A percentile compares a stretch with the other conserved stretches of the same genome.
Conservation (phyloP, 2,113 vertebrate species). For the Fregetta grallaria region DNA sequence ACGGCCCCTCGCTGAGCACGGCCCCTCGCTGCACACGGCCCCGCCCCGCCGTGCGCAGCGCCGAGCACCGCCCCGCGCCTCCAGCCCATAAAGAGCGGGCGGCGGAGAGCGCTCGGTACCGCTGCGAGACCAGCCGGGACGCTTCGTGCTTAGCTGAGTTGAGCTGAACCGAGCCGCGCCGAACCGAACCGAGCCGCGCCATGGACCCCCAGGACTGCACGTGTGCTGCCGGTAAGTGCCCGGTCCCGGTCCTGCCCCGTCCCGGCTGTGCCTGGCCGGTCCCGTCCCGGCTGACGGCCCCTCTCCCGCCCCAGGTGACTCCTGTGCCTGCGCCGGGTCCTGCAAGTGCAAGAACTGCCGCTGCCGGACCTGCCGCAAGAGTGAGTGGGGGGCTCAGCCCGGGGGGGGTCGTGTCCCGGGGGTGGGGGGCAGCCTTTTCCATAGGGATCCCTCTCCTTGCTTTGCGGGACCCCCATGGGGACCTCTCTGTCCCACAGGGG, state of each 20-base stretch:
- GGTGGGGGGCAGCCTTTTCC: too few species aligned
- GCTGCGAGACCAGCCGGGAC: not conserved
- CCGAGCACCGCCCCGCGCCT: not conserved
- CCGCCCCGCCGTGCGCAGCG: constrained; percentile 24
- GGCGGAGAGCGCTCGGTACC: fast-evolving
- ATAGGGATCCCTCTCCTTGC: too few species aligned
- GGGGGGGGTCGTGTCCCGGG: not conserved
- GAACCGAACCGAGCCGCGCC: fast-evolving
- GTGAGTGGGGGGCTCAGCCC: constrained; percentile 30
- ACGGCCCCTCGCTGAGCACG: not conserved
- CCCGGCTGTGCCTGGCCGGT: not conserved
- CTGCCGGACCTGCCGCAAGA: constrained; percentile 79
- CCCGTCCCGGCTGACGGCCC: not conserved
- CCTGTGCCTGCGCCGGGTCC: constrained; percentile 78
- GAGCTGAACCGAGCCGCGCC: fast-evolving
- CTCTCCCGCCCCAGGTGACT: constrained; percentile 70
- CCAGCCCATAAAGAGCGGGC: not conserved
- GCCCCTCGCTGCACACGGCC: not conserved
- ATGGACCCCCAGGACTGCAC: constrained; percentile 63
- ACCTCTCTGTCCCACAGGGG: too few species aligned
- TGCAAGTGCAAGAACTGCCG: constrained; percentile 85
- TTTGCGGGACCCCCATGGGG: not conserved
- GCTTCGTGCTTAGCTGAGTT: fast-evolving
- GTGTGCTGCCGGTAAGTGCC: constrained; percentile 29
- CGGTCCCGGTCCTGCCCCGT: not conserved